A percentile compares a stretch with the other conserved stretches of the same genome.
phyloP scores from a whole-genome alignment of 2,797 vertebrate genomes.

The Microcaecilia unicolor region DNA sequence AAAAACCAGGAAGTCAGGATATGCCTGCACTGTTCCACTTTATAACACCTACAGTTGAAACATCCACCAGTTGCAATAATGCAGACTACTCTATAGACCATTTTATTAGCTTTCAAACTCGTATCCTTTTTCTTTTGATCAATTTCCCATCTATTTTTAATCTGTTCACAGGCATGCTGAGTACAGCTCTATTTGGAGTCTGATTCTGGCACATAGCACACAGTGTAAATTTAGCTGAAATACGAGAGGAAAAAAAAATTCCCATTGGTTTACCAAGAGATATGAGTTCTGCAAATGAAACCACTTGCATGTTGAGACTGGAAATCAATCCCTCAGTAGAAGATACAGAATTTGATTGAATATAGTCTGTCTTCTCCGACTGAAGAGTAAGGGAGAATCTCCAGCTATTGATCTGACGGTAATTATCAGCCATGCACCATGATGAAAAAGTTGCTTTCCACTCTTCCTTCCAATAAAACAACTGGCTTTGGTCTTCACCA shows the following conservation, averaged over 20 bases:
- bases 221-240: constrained; percentile 1
- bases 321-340: constrained; percentile 10
- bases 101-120: too few species aligned
- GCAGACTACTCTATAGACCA: too few species aligned
- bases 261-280: constrained; percentile 2
- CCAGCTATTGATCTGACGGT: constrained; percentile 15
- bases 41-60: too few species aligned
- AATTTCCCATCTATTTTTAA: too few species aligned
- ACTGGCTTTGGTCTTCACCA: constrained; percentile 12
- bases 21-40: too few species aligned
- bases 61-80: too few species aligned
- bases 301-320: not conserved
- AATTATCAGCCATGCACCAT: constrained; percentile 7
- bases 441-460: constrained; percentile 8
- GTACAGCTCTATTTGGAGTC: constrained; percentile 15
- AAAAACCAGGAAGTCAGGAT: too few species aligned
- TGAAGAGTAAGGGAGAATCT: constrained; percentile 13
- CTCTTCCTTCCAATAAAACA: constrained; percentile 16
- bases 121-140: too few species aligned
- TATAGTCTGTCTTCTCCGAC: not conserved
- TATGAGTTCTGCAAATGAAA: not conserved
- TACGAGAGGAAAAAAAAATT: too few species aligned
- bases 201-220: not conserved
- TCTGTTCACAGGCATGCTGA: too few species aligned
- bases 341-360: constrained; percentile 12